Evolutionary conservation across 2,888 invertebrate genomes (phyloP).

Genomic region (Leptinotarsa tumamoca): DNA sequence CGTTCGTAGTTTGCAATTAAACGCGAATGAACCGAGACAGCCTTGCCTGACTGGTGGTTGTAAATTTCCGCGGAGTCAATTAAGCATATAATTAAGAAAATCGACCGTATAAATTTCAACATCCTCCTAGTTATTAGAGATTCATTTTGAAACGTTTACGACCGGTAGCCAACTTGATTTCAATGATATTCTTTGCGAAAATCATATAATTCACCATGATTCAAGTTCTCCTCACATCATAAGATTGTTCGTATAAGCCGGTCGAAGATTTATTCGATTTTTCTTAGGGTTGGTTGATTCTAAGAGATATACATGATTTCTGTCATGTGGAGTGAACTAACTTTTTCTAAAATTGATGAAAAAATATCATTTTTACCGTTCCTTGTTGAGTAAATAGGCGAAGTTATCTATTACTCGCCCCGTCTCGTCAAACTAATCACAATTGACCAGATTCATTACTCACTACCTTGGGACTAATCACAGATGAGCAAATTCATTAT

Average conservation of each 20-base stretch:
- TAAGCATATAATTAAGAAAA: constrained; percentile 48
- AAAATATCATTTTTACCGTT: neutral
- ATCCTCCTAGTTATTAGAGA: constrained; percentile 42
- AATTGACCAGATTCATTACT: too few relatives aligned
- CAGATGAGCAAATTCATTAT: too few relatives aligned
- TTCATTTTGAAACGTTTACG: constrained; percentile 26
- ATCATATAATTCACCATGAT: constrained; percentile 2
- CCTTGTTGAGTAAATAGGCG: too few relatives aligned
- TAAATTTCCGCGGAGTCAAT: constrained; percentile 43
- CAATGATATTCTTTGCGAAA: constrained; percentile 13
- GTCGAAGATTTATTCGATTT: constrained; percentile 2
- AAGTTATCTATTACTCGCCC: too few relatives aligned
- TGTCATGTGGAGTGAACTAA: neutral
- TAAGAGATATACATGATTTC: too few relatives aligned
- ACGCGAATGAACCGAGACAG: constrained; percentile 33
- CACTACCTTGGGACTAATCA: too few relatives aligned
- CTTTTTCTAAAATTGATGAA: neutral
- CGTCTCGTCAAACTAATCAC: too few relatives aligned
- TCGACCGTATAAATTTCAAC: constrained; percentile 45
- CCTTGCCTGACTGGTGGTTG: constrained; percentile 42
- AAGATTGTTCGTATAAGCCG: neutral
- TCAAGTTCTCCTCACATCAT: constrained; percentile 3
- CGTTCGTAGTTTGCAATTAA: constrained; percentile 41
- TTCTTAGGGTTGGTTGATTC: neutral
- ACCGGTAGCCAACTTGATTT: constrained; percentile 24